Evolutionary conservation across 2,113 vertebrate genomes (phyloP).

Genomic region (Lophius piscatorius): DNA sequence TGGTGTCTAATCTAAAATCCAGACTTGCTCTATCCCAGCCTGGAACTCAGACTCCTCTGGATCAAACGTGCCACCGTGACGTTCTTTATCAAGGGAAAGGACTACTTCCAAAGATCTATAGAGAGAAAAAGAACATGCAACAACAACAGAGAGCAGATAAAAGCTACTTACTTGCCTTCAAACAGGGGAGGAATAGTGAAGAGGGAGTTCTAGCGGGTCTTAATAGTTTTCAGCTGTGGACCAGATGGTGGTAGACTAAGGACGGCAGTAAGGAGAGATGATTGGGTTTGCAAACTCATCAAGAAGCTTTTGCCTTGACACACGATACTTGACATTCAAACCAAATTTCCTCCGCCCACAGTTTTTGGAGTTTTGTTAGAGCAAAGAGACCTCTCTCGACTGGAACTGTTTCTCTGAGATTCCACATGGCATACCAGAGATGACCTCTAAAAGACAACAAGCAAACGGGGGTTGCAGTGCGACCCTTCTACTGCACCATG

Average conservation of each 20-base stretch:
- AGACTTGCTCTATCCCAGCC: constrained; percentile 32
- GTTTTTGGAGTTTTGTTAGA: constrained; percentile 21
- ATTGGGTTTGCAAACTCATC: constrained; percentile 70
- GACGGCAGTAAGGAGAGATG: constrained; percentile 63
- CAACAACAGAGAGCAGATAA: constrained; percentile 53
- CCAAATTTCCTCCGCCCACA: constrained; percentile 68
- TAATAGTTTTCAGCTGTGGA: constrained; percentile 84
- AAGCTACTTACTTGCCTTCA: constrained; percentile 70
- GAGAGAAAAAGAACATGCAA: constrained; percentile 54
- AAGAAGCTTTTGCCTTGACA: constrained; percentile 65
- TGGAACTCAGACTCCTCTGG: constrained; percentile 18
- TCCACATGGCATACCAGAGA: constrained; percentile 31
- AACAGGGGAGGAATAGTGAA: constrained; percentile 62
- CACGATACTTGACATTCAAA: constrained; percentile 72
- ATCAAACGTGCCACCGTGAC: constrained; percentile 41
- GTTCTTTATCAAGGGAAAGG: constrained; percentile 40
- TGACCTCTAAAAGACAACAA: constrained; percentile 53
- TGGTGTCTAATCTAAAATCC: constrained; percentile 42
- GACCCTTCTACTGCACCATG: constrained; percentile 28
- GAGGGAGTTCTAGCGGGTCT: constrained; percentile 76
- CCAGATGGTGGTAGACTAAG: constrained; percentile 76
- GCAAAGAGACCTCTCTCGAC: constrained; percentile 33
- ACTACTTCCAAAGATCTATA: constrained; percentile 20
- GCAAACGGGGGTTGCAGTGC: constrained; percentile 39
- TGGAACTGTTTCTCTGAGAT: constrained; percentile 14